Evolutionary conservation across 1,140 invertebrate genomes (phyloP).

Genomic region (Microplitis demolitor): DNA sequence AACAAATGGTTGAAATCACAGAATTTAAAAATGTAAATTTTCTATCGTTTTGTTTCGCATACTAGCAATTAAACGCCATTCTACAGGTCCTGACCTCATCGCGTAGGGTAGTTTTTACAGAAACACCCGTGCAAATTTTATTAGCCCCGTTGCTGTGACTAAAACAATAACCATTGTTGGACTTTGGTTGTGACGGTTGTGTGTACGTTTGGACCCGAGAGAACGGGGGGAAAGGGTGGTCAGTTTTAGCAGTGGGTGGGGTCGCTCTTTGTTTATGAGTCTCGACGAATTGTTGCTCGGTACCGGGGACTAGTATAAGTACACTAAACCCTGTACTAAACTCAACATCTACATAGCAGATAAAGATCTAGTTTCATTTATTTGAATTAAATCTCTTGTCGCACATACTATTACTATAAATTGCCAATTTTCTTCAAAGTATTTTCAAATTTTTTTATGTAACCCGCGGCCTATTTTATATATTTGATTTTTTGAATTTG

Average conservation of each 20-base stretch:
- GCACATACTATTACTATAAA: no score
- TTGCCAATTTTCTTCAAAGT: no score
- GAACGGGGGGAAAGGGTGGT: conserved; percentile 8
- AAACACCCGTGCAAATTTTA: conserved; percentile 37
- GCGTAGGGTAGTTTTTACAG: not conserved
- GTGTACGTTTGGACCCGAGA: conserved; percentile 23
- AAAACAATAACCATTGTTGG: conserved; percentile 53
- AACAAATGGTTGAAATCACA: not conserved
- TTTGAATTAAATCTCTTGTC: no score
- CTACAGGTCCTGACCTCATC: not conserved
- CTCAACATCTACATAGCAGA: no score
- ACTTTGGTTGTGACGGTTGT: conserved; percentile 33
- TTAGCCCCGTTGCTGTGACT: conserved; percentile 32
- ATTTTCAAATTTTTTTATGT: no score
- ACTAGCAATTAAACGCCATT: conserved; percentile 7
- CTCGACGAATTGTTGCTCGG: not conserved
- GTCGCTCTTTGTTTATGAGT: not conserved
- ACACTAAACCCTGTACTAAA: no score
- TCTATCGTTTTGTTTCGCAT: not conserved
- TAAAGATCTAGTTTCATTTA: no score
- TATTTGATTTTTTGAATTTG: no score
- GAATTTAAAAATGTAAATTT: not conserved
- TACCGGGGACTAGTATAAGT: no score
- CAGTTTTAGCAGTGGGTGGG: conserved; percentile 28
- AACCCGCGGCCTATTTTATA: no score